phyloP scores from a whole-genome alignment of 2,113 vertebrate species.

The Cynocephalus volans region DNA sequence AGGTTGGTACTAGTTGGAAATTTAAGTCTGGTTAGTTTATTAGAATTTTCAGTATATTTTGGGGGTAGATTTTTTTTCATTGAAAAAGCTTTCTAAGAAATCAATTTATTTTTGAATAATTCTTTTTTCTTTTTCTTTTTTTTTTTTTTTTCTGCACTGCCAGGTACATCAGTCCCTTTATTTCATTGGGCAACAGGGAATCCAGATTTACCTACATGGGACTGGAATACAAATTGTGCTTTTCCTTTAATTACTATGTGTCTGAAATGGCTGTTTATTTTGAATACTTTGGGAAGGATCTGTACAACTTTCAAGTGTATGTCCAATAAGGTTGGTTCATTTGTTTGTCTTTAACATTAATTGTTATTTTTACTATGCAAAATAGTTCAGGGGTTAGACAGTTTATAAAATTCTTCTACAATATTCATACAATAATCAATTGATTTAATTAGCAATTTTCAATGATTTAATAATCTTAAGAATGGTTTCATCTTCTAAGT shows the following conservation, averaged over 20 bases:
- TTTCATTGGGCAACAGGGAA: background rate
- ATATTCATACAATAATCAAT: background rate
- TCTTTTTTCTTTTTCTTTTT: background rate
- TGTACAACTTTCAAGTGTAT: background rate
- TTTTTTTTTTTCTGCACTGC: background rate
- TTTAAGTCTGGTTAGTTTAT: conserved; percentile 80
- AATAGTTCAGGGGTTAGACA: background rate
- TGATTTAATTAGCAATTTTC: background rate
- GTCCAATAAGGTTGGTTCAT: background rate
- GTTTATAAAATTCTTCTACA: conserved; percentile 17
- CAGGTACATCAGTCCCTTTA: background rate
- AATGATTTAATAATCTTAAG: background rate
- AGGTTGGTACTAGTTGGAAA: conserved; percentile 62
- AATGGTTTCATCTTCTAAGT: background rate
- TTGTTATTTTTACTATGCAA: background rate
- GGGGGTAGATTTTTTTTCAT: background rate
- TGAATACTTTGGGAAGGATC: background rate
- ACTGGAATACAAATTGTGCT: background rate
- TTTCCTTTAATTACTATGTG: background rate
- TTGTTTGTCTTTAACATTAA: background rate
- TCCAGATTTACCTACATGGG: background rate
- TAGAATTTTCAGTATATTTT: conserved; percentile 72
- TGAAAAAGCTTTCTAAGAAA: background rate
- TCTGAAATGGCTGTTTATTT: background rate
- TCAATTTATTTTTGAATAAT: background rate